Base-by-base conservation (phyloP, 2,888 invertebrate genomes). In the Orthosia cruda region DNA sequence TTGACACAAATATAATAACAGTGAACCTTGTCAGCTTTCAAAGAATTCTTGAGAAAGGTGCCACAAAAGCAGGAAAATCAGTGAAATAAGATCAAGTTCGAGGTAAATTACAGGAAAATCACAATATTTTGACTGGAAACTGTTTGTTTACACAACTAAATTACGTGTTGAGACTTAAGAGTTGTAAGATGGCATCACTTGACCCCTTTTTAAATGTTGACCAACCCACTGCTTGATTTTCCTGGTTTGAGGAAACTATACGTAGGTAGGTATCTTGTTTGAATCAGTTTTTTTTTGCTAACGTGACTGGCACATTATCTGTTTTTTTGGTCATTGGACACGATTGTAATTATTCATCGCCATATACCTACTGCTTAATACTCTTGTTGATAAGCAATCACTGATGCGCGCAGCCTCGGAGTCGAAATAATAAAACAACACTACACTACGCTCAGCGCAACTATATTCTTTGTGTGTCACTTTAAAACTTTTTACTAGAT, bases 81-180 rank as follows among this genome's bases (percentile, higher is more conserved):
- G 18, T 5, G 16, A 16, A 55, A 32, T 74, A 57, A 72, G 63
- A 65, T 72, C 50, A 58, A 45, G 50, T 58, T 71, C 86, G 78
- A 81, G 86, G 86, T 11, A 23, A 73, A 66, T 26, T 61, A 58
- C 61, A 83, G 86, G 81, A 83, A 83, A 87, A 78, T 59, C 62
- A 18, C 54, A 72, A 61, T 55, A 45, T 76, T 76, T 62, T 59
- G 58, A 55, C 15, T 50, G 71, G 50, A 75, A 66, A 70, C 26
- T 15, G 20, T 87, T 77, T 80, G 76, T 87, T 83, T 71, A 80
- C 71, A 54, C 65, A 63, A 57, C 54, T 63, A 71, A 73, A 83
- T 76, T 71, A 49, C 47, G 45, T 64, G 26, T 45, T 3, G 40
- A 57, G 65, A 50, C 32, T 65, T 18, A 45, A 68, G 26, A 61